These are phyloP conservation scores for Hemistola chrysoprasaria DNA, from an alignment of 2,888 invertebrate species.

Conservation along the genomic window DNA sequence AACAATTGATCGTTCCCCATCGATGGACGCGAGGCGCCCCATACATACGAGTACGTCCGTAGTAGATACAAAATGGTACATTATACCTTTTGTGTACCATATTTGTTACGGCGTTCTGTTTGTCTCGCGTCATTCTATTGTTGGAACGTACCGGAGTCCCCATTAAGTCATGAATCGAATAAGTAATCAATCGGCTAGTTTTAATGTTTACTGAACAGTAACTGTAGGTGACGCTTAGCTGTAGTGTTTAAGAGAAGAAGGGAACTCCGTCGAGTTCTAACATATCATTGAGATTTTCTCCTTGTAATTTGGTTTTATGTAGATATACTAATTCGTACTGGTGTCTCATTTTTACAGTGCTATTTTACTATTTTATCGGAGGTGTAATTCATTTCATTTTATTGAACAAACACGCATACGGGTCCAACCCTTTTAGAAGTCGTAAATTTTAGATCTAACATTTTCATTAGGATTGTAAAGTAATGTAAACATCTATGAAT, in stretches of 20 bases:
- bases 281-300: constrained; percentile 81
- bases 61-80: too few relatives aligned
- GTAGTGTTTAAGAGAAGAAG: constrained; percentile 71
- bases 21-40: constrained; percentile 1
- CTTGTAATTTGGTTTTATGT: constrained; percentile 66
- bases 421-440: constrained; percentile 79
- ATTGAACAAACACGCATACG: constrained; percentile 75
- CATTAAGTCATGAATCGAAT: constrained; percentile 26
- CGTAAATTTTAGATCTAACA: constrained; percentile 76
- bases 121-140: constrained; percentile 12
- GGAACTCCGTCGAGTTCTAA: constrained; percentile 77
- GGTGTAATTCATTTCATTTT: constrained; percentile 51
- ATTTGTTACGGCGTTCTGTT: too few relatives aligned
- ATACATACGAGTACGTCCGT: too few relatives aligned
- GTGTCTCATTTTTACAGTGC: constrained; percentile 62
- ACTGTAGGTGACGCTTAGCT: constrained; percentile 74
- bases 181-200: constrained; percentile 54
- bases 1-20: constrained; percentile 4
- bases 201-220: constrained; percentile 66
- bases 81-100: too few relatives aligned
- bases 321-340: constrained; percentile 47
- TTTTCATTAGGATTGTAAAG: constrained; percentile 76
- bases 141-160: constrained; percentile 21
- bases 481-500: constrained; percentile 71
- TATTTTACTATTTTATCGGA: constrained; percentile 57